Evolutionary conservation across 1,140 invertebrate species (phyloP).

Genomic region (Pararge aegeria): DNA sequence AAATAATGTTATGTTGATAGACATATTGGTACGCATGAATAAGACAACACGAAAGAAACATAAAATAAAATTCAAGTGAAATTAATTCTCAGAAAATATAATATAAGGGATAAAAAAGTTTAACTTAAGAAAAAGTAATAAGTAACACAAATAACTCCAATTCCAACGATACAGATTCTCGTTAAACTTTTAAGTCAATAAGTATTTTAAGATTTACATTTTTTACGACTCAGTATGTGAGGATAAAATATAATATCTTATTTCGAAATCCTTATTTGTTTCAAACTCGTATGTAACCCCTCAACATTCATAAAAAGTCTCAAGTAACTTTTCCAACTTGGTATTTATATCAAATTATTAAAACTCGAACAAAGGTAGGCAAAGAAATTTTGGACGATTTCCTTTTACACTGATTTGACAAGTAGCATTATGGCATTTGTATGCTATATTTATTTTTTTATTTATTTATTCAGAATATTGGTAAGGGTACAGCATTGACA

Average conservation of each 20-base stretch:
- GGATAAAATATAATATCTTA: conserved; percentile 4
- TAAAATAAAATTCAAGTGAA: background rate
- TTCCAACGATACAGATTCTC: background rate
- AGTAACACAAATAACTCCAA: background rate
- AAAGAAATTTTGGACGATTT: conserved; percentile 31
- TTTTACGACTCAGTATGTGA: background rate
- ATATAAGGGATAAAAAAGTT: background rate
- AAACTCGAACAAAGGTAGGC: conserved; percentile 6
- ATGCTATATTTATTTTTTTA: too few relatives aligned
- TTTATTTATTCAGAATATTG: too few relatives aligned
- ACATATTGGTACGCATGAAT: too few relatives aligned
- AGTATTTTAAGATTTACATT: conserved; percentile 14
- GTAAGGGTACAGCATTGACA: too few relatives aligned
- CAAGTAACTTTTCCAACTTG: conserved; percentile 24
- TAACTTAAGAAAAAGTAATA: background rate
- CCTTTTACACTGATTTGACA: conserved; percentile 30
- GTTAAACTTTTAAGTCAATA: background rate
- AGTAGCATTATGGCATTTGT: too few relatives aligned
- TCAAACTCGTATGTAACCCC: background rate
- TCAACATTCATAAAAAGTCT: conserved; percentile 2
- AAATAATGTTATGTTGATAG: too few relatives aligned
- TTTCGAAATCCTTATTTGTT: conserved; percentile 3
- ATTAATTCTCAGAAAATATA: background rate
- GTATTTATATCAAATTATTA: conserved; percentile 15
- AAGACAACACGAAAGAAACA: too few relatives aligned